A percentile compares a stretch with the other conserved stretches of the same genome.
Evolutionary conservation across 1,140 invertebrate genomes (phyloP).

Genomic region (Chrysopa pallens): DNA sequence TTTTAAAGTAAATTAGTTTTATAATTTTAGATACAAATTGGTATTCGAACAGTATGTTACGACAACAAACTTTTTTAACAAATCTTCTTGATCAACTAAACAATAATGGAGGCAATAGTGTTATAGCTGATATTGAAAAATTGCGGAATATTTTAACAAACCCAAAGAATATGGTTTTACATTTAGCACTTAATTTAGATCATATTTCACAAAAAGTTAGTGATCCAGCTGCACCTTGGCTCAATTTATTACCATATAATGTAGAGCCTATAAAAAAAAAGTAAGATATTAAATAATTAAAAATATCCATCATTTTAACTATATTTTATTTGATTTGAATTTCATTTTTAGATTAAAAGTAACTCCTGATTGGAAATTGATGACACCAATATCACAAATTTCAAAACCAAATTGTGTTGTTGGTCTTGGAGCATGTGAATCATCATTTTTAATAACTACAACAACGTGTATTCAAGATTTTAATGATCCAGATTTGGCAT

Average conservation of each 20-base stretch:
- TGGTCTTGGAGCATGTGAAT: conserved; percentile 71
- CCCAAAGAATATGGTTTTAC: conserved; percentile 40
- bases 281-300: conserved; percentile 11
- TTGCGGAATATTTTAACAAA: conserved; percentile 38
- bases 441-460: conserved; percentile 50
- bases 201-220: conserved; percentile 26
- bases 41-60: conserved; percentile 43
- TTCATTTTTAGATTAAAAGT: conserved; percentile 26
- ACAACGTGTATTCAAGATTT: conserved; percentile 42
- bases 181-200: conserved; percentile 53
- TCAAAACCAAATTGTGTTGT: conserved; percentile 33
- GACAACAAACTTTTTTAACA: conserved; percentile 60
- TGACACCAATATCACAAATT: conserved; percentile 16
- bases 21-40: conserved; percentile 52
- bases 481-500: conserved; percentile 44
- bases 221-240: conserved; percentile 33
- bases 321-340: neutral
- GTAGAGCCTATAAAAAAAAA: conserved; percentile 15
- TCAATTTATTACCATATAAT: conserved; percentile 23
- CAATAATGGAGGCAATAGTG: conserved; percentile 28
- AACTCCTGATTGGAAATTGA: conserved; percentile 28
- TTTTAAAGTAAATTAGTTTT: no score
- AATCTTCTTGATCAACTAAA: conserved; percentile 40
- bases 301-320: neutral
- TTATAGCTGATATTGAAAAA: conserved; percentile 38